Conservation (phyloP, 2,888 invertebrate genomes). For the Acanthoscelides obtectus region DNA sequence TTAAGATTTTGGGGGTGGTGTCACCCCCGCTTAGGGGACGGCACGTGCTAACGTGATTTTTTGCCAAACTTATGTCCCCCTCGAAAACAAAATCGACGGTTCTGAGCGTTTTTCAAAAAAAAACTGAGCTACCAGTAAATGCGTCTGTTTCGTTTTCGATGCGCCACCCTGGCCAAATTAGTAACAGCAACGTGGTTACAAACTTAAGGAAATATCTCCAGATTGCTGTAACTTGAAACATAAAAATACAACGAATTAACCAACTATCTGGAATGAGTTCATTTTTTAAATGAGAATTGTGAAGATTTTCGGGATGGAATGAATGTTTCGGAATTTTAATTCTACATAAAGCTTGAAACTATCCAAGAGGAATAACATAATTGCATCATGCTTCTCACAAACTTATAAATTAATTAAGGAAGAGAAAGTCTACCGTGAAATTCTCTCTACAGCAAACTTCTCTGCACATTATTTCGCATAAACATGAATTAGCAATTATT, state of each 20-base stretch:
- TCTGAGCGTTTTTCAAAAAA: too few relatives aligned
- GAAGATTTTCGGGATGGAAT: not conserved
- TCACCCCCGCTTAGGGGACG: too few relatives aligned
- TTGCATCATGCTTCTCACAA: not conserved
- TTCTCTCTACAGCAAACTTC: not conserved
- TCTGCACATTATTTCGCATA: not conserved
- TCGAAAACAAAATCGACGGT: too few relatives aligned
- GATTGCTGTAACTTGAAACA: too few relatives aligned
- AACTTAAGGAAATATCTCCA: not conserved
- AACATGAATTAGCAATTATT: not conserved
- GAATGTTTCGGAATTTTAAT: conserved; percentile 3
- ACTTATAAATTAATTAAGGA: not conserved
- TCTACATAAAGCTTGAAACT: not conserved
- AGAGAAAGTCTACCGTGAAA: not conserved
- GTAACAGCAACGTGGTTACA: not conserved
- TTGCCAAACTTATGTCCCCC: too few relatives aligned
- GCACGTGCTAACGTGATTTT: too few relatives aligned
- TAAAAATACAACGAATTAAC: too few relatives aligned
- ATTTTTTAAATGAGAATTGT: not conserved
- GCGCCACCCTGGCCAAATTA: not conserved
- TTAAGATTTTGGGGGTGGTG: too few relatives aligned
- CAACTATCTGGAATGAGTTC: not conserved
- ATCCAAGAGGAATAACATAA: not conserved
- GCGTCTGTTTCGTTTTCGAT: too few relatives aligned
- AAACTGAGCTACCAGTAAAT: too few relatives aligned